Base-by-base conservation (phyloP, 1,140 invertebrate species). In the Drosophila triauraria region DNA sequence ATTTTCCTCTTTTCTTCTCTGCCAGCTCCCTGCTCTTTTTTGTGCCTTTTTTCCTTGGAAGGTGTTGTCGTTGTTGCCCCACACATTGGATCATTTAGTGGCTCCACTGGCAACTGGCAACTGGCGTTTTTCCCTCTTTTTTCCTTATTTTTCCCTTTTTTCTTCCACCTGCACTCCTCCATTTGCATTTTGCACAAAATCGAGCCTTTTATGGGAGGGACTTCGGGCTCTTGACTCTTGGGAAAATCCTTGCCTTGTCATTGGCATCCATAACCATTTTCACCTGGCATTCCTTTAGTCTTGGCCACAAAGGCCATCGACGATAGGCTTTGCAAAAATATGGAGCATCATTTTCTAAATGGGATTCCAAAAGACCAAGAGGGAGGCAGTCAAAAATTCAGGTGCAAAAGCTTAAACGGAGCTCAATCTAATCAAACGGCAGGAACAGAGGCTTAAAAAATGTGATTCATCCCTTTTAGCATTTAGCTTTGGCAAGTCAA, bases 61-160 rank as follows among this genome's bases (percentile, higher is more conserved):
- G 71, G 68, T 75, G 68, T 74, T 75, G 69, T 64, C 61, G 51
- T 48, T 69, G 74, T 35, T 65, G 78, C 46, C 67, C 70, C 78
- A 68, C 80, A 82, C 80, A 82, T 60, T 82, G 80, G 62, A 82
- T 79, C 80, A 83, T 82, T 82, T 82, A 83, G 68, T 51, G 75
- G 61, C 75, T 63, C 60, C 70, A 65, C 30, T 48, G 35, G 57
- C 74, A 58, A 65, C 30, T 48, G 35, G 57, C 74, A 58, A 44
- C 50, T 59, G 51, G 35, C n/a, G 4, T 54, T 23, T 54, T 47
- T 46, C 47, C 35, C 35, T 12, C 9, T 9, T 32, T 20, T 40
- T 59, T 59, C n/a, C 13, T 27, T 53, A 20, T 51, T n/a, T 8
- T 13, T 54, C 6, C 9, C 25, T 8, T n/a, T 17, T 27, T 30